Evolutionary conservation across 2,888 invertebrate genomes (phyloP).

Genomic region (Dolomedes plantarius): DNA sequence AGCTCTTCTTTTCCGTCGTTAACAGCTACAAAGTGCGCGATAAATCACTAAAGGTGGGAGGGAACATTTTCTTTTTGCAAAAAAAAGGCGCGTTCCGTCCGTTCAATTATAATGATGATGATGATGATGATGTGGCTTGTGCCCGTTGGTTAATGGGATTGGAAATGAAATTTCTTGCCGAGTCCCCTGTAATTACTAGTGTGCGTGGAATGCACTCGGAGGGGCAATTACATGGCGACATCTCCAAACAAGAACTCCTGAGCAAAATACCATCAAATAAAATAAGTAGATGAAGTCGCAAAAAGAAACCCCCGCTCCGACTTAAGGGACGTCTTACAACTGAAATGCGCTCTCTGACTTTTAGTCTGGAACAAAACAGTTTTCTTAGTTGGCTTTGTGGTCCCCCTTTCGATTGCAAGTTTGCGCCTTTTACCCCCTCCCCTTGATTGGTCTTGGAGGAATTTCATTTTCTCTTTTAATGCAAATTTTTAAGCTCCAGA

Average conservation of each 20-base stretch:
- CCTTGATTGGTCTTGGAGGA: conserved; percentile 70
- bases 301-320: conserved; percentile 59
- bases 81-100: conserved; percentile 35
- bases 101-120: conserved; percentile 68
- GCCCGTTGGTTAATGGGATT: conserved; percentile 70
- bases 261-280: conserved; percentile 67
- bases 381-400: conserved; percentile 70
- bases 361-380: conserved; percentile 62
- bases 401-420: conserved; percentile 29
- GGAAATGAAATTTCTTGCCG: conserved; percentile 70
- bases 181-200: conserved; percentile 69
- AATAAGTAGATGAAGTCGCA: conserved; percentile 59
- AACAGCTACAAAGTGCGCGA: conserved; percentile 69
- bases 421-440: conserved; percentile 43
- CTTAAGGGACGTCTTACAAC: conserved; percentile 65
- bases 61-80: not conserved
- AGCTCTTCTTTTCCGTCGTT: conserved; percentile 62
- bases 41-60: conserved; percentile 67
- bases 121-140: conserved; percentile 65
- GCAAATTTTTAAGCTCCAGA: conserved; percentile 60
- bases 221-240: conserved; percentile 71
- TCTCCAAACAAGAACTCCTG: conserved; percentile 61
- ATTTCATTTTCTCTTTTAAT: conserved; percentile 68
- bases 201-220: conserved; percentile 55
- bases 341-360: conserved; percentile 67